phyloP scores from a whole-genome alignment of 2,797 vertebrate species.

The Mormyrus hasselquistii region DNA sequence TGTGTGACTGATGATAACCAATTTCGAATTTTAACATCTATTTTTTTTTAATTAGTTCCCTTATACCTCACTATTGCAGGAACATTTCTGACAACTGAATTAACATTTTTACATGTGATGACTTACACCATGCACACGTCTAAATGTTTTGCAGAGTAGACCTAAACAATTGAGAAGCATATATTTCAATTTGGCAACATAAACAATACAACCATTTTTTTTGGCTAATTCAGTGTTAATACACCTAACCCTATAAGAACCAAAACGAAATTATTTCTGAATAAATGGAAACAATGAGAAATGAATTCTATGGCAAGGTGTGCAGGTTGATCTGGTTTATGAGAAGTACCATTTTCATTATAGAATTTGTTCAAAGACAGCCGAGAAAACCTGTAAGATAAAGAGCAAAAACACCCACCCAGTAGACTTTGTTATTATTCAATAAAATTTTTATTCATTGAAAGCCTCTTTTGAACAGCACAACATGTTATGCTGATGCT shows the following conservation, averaged over 20 bases:
- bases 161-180: background rate
- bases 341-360: background rate
- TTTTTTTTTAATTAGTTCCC: background rate
- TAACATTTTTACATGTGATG: background rate
- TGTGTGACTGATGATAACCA: background rate
- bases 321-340: background rate
- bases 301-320: background rate
- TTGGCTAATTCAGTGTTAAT: background rate
- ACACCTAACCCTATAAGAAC: background rate
- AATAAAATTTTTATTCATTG: background rate
- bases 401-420: background rate
- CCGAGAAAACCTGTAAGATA: background rate
- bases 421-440: background rate
- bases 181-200: background rate
- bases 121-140: background rate
- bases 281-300: background rate
- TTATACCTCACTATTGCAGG: background rate
- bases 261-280: background rate
- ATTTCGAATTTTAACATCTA: background rate
- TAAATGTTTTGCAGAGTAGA: background rate
- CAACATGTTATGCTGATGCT: background rate
- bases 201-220: background rate
- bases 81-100: background rate
- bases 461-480: background rate
- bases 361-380: background rate